Percentiles rank a stretch among this genome's conserved stretches.
Evolutionary conservation across 53 echinoderm and acorn worm genomes (phyloP).

Genomic region (Glandiceps talaboti): DNA sequence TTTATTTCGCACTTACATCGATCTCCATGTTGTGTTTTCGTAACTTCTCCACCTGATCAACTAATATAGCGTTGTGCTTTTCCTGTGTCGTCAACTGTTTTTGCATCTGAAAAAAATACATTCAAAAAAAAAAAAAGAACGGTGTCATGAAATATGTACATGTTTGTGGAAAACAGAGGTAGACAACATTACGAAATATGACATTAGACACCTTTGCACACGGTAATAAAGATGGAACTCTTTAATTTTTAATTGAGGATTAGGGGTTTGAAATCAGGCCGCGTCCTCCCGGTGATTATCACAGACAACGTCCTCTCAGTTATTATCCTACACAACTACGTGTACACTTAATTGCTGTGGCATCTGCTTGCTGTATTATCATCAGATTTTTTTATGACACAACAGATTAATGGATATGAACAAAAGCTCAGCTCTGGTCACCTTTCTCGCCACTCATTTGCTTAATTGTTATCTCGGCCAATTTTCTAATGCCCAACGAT

Average conservation of each 20-base stretch:
- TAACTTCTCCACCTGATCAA: slow-evolving; percentile 46
- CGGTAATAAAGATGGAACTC: neutral
- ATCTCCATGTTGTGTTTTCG: slow-evolving; percentile 59
- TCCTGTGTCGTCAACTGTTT: slow-evolving; percentile 20
- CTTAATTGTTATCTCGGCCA: neutral
- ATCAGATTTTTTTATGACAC: neutral
- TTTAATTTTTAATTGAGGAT: neutral
- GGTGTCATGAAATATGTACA: neutral
- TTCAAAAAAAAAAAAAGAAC: neutral
- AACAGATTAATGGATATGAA: neutral
- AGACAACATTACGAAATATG: neutral
- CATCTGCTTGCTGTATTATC: neutral
- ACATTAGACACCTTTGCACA: neutral
- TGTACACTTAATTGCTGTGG: neutral
- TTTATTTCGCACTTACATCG: slow-evolving; percentile 69
- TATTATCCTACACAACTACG: neutral
- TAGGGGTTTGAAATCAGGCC: no score
- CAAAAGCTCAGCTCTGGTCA: neutral
- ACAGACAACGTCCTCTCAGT: neutral
- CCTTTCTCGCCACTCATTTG: neutral
- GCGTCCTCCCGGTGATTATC: neutral
- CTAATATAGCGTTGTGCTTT: slow-evolving; percentile 34
- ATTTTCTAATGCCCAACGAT: neutral
- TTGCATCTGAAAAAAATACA: slow-evolving; percentile 25
- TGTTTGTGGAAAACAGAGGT: no score